Conservation (phyloP, 2,113 vertebrate genomes). For the Isurus oxyrinchus region DNA sequence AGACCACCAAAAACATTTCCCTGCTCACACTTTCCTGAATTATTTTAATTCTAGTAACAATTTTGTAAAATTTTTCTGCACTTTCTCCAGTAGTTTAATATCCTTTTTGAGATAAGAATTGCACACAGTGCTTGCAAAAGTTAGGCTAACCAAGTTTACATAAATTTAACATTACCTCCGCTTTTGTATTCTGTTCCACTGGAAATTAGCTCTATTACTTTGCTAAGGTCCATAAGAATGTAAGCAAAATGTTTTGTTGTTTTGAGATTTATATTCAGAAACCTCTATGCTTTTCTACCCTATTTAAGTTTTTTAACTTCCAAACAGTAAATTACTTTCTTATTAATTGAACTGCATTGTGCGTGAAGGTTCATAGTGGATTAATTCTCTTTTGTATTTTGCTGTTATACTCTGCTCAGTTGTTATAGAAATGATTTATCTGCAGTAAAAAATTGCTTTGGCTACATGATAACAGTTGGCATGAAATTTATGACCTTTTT, state of each 20-base stretch:
- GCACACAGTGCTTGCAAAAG: background rate
- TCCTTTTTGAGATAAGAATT: background rate
- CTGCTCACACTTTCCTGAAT: background rate
- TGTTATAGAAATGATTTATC: slow-evolving; percentile 42
- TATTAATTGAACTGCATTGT: background rate
- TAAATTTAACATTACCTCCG: background rate
- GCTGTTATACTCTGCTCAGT: background rate
- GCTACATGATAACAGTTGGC: slow-evolving; percentile 42
- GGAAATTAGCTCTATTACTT: background rate
- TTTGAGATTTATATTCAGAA: background rate
- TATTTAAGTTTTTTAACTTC: background rate
- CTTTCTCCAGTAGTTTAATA: background rate
- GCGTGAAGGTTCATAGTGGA: background rate
- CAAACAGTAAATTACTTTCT: background rate
- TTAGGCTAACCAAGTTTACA: background rate
- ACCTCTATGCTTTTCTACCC: background rate
- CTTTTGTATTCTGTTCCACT: background rate
- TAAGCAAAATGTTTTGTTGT: background rate
- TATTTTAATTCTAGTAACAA: background rate
- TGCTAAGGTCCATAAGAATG: background rate
- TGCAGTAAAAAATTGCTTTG: slow-evolving; percentile 47
- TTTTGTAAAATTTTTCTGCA: background rate
- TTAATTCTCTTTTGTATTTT: background rate
- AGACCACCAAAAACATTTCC: background rate
- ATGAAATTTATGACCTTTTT: slow-evolving; percentile 56